Evolutionary conservation across 2,797 vertebrate genomes (phyloP).

Genomic region (Schizopygopsis malacanthus): DNA sequence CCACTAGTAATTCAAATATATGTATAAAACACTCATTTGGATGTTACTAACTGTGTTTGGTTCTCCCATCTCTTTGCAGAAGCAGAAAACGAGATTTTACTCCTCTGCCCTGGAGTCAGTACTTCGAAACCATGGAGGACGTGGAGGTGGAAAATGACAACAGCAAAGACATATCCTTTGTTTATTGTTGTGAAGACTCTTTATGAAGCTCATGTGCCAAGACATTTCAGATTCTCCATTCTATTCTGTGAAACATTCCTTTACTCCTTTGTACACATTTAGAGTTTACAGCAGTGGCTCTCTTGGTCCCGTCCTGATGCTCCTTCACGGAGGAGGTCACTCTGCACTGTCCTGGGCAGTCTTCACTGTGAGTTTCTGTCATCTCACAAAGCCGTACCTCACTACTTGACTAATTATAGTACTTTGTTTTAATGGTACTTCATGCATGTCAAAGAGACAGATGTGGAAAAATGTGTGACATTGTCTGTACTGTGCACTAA

Average conservation of each 20-base stretch:
- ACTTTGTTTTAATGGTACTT: background rate
- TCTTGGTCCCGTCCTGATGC: constrained; percentile 90
- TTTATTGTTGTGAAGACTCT: background rate
- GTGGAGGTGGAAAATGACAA: constrained; percentile 92
- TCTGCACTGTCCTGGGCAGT: constrained; percentile 99
- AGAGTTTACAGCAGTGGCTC: constrained; percentile 95
- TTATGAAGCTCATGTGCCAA: background rate
- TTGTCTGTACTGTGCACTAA: background rate
- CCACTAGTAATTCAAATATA: background rate
- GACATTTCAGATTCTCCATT: background rate
- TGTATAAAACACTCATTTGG: too few relatives aligned
- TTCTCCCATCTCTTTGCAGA: constrained; percentile 69
- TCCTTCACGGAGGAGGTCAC: constrained; percentile 96
- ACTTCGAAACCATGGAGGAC: constrained; percentile 96
- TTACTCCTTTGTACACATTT: constrained; percentile 93
- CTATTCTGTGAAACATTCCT: constrained; percentile 68
- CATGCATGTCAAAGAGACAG: background rate
- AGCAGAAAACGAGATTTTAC: constrained; percentile 93
- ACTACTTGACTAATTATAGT: background rate
- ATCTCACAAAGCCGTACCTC: background rate
- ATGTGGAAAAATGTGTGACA: background rate
- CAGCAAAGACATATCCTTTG: constrained; percentile 96
- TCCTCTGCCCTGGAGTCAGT: constrained; percentile 93
- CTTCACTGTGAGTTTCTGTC: constrained; percentile 86
- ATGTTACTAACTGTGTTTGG: background rate